These are phyloP conservation scores for Chrysopa pallens DNA, from an alignment of 1,140 invertebrate species.

Conservation along the genomic window DNA sequence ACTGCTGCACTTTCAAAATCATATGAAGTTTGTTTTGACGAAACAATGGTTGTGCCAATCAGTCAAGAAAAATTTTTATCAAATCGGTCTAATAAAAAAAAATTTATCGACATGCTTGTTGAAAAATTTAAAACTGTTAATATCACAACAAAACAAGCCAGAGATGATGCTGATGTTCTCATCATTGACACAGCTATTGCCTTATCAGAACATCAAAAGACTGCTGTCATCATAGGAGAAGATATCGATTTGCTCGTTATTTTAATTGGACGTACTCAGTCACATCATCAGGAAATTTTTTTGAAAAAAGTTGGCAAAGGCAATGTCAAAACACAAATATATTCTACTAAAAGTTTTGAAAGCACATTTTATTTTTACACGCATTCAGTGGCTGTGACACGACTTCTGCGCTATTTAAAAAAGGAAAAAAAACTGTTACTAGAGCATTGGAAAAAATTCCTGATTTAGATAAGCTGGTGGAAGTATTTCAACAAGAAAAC, in stretches of 20 bases:
- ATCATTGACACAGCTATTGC: slow-evolving; percentile 18
- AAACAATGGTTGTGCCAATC: slow-evolving; percentile 16
- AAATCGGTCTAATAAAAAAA: slow-evolving; percentile 16
- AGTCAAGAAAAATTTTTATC: slow-evolving; percentile 18
- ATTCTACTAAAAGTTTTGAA: slow-evolving; percentile 13
- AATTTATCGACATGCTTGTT: slow-evolving; percentile 13
- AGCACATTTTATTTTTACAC: slow-evolving; percentile 18
- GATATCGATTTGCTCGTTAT: slow-evolving; percentile 21
- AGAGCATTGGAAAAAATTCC: slow-evolving; percentile 10
- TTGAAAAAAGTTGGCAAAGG: slow-evolving; percentile 8
- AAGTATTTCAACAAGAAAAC: slow-evolving; percentile 19
- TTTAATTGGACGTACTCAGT: slow-evolving; percentile 16
- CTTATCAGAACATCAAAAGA: slow-evolving; percentile 14
- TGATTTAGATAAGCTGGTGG: slow-evolving; percentile 13
- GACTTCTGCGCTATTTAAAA: slow-evolving; percentile 19
- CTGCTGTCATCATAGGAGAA: slow-evolving; percentile 17
- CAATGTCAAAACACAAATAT: slow-evolving; percentile 15
- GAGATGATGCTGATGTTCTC: slow-evolving; percentile 18
- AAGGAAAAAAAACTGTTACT: slow-evolving; percentile 14
- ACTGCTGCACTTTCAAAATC: slow-evolving; percentile 6
- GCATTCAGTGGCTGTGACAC: slow-evolving; percentile 20
- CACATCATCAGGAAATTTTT: neutral
- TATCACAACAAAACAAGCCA: slow-evolving; percentile 14
- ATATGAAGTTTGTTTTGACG: slow-evolving; percentile 15
- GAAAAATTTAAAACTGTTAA: slow-evolving; percentile 14